These are phyloP conservation scores for Sinelater perroti DNA, from an alignment of 2,888 invertebrate species.

Conservation along the genomic window DNA sequence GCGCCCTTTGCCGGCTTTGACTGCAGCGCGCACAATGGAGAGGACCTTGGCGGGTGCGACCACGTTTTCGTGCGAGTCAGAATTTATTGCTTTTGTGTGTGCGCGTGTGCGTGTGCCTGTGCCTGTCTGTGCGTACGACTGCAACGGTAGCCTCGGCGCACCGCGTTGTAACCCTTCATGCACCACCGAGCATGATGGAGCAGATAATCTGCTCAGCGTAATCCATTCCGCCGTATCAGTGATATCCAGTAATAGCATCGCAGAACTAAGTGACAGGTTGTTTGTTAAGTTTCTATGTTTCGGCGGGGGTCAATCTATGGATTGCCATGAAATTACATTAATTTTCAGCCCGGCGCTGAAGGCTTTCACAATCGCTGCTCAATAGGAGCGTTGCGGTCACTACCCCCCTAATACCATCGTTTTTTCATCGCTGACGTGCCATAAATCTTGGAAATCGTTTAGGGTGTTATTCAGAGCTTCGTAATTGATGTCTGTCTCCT, in stretches of 20 bases:
- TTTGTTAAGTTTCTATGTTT: too few species aligned
- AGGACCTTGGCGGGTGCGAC: conserved; percentile 33
- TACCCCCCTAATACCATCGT: conserved; percentile 6
- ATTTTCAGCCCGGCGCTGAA: background rate
- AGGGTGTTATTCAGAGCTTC: background rate
- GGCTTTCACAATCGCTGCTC: background rate
- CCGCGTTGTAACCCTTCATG: conserved; percentile 5
- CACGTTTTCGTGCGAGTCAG: conserved; percentile 33
- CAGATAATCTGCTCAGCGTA: too few species aligned
- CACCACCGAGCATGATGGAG: background rate
- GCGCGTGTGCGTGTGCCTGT: conserved; percentile 7
- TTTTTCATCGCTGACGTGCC: conserved; percentile 3
- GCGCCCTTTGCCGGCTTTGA: conserved; percentile 34
- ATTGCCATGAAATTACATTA: background rate
- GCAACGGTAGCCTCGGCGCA: background rate
- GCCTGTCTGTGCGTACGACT: too few species aligned
- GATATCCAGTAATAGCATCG: too few species aligned
- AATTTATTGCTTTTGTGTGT: conserved; percentile 31
- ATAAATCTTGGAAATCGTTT: conserved; percentile 2
- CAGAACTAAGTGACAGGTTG: too few species aligned
- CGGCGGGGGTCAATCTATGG: too few species aligned
- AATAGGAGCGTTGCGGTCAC: conserved; percentile 1
- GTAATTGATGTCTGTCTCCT: conserved; percentile 4
- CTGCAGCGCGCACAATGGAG: conserved; percentile 35
- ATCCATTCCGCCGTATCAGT: too few species aligned